Conservation (phyloP, 2,797 vertebrate genomes). For the Alca torda region DNA sequence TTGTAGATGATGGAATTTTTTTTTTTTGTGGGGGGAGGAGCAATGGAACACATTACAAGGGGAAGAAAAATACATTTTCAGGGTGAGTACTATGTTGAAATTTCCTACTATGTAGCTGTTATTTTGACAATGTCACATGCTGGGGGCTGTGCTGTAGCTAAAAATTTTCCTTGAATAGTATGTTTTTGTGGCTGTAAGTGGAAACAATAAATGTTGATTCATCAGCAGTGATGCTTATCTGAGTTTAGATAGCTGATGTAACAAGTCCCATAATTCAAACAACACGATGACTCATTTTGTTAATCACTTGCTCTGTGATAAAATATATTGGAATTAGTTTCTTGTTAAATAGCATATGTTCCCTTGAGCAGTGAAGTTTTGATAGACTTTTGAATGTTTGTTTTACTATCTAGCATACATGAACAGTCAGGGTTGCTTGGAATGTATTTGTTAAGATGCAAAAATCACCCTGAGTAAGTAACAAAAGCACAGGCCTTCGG, state of each 20-base stretch:
- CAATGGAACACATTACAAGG: background rate
- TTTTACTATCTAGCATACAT: background rate
- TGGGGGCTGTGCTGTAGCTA: background rate
- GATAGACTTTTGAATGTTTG: background rate
- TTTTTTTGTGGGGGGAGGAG: background rate
- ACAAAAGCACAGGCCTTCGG: background rate
- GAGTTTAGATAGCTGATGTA: constrained; percentile 22
- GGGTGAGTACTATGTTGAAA: background rate
- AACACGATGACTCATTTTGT: constrained; percentile 18
- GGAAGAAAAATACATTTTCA: background rate
- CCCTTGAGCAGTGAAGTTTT: background rate
- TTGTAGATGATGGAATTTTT: background rate
- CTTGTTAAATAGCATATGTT: constrained; percentile 10
- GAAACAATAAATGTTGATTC: constrained; percentile 29
- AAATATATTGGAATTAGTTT: constrained; percentile 37
- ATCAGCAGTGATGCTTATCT: background rate
- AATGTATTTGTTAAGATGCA: background rate
- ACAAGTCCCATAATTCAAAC: constrained; percentile 36
- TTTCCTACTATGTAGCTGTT: background rate
- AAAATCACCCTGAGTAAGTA: background rate
- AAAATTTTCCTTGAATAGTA: background rate
- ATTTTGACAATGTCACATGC: background rate
- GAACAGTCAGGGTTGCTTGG: background rate
- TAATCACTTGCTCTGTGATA: constrained; percentile 27
- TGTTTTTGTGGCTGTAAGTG: background rate